These are phyloP conservation scores for Daubentonia madagascariensis DNA, from an alignment of 2,113 vertebrate species.

Conservation along the genomic window DNA sequence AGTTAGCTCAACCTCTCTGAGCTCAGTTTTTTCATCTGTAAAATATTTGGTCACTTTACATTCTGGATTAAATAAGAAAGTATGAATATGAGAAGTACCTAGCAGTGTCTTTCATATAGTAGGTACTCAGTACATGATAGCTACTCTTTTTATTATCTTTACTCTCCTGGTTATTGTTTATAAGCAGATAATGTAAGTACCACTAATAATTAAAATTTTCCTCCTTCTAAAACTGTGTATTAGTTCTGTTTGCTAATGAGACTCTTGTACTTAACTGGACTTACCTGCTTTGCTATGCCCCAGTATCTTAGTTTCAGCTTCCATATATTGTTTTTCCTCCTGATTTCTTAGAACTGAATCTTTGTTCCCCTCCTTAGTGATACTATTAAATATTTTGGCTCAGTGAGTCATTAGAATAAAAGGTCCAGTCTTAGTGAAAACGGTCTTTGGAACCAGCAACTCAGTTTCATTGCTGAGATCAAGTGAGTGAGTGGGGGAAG, in stretches of 20 bases:
- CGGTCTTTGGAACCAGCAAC: neutral
- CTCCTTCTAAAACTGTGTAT: conserved; percentile 3
- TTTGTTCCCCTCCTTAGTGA: neutral
- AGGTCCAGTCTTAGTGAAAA: neutral
- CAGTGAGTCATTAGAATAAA: neutral
- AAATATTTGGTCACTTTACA: neutral
- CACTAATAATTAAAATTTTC: neutral
- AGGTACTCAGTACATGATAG: neutral
- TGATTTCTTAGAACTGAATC: neutral
- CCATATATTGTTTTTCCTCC: neutral
- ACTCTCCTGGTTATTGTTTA: neutral
- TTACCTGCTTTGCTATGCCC: neutral
- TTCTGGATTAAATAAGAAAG: neutral
- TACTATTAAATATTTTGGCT: neutral
- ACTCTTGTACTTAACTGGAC: neutral
- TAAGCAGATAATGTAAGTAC: neutral
- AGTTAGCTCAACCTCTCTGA: neutral
- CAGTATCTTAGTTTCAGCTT: conserved; percentile 12
- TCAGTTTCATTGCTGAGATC: neutral
- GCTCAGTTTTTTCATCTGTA: neutral
- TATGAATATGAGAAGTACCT: neutral
- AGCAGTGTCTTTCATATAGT: neutral
- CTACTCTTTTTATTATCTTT: neutral
- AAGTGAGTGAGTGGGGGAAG: neutral
- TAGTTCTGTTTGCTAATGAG: conserved; percentile 38